Evolutionary conservation across 2,888 invertebrate genomes (phyloP).

Genomic region (Pseudolycoriella hygida): DNA sequence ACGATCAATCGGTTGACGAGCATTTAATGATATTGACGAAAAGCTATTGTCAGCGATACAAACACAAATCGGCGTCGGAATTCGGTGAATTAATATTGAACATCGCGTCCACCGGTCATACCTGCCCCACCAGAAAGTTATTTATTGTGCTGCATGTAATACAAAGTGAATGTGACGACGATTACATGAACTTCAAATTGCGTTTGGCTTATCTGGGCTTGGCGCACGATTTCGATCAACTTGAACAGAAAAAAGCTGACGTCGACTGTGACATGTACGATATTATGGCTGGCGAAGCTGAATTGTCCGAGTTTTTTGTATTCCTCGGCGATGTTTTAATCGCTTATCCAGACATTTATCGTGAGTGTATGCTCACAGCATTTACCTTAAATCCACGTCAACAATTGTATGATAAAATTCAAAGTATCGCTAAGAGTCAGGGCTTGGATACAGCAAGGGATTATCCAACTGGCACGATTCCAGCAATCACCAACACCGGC

Average conservation of each 20-base stretch:
- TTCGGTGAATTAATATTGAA: no score
- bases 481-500: slow-evolving; percentile 16
- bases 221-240: slow-evolving; percentile 1
- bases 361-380: slow-evolving; percentile 43
- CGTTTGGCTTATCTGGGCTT: neutral
- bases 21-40: no score
- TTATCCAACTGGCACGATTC: slow-evolving; percentile 18
- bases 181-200: neutral
- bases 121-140: no score
- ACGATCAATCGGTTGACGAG: no score
- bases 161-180: no score
- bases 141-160: no score
- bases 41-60: no score
- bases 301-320: slow-evolving; percentile 33
- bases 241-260: slow-evolving; percentile 21
- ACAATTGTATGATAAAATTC: slow-evolving; percentile 21
- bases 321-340: slow-evolving; percentile 35
- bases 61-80: no score
- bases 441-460: no score
- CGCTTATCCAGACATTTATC: slow-evolving; percentile 34
- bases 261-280: slow-evolving; percentile 25
- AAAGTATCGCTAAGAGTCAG: neutral
- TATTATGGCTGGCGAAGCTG: slow-evolving; percentile 30
- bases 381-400: slow-evolving; percentile 33
- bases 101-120: no score